Evolutionary conservation across 2,888 invertebrate genomes (phyloP).

Genomic region (Vanessa cardui): DNA sequence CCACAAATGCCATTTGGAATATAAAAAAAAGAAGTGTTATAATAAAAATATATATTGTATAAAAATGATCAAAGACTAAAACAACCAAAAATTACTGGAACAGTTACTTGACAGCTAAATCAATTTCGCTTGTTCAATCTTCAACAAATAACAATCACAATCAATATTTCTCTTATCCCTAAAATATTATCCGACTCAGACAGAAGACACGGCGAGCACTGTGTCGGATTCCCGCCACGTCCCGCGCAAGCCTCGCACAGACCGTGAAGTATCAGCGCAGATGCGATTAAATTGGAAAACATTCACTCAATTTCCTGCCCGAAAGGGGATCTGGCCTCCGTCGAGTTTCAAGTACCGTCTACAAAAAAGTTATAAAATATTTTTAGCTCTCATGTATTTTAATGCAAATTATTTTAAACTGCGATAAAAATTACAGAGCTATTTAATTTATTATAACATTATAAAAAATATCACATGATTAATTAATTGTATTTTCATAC

Average conservation of each 20-base stretch:
- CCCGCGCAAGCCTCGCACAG: constrained; percentile 44
- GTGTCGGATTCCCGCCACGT: constrained; percentile 44
- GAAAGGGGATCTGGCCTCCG: constrained; percentile 65
- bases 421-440: no score
- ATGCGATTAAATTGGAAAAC: constrained; percentile 81
- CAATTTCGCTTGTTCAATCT: neutral
- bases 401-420: neutral
- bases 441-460: no score
- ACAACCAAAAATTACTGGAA: neutral
- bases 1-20: no score
- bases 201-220: neutral
- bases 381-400: neutral
- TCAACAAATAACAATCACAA: constrained; percentile 2
- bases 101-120: neutral
- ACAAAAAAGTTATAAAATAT: constrained; percentile 40
- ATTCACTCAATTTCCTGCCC: constrained; percentile 81
- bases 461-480: no score
- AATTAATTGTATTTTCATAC: no score
- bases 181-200: constrained; percentile 10
- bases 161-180: constrained; percentile 1
- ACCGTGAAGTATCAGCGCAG: constrained; percentile 69
- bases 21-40: no score
- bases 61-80: neutral
- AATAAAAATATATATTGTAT: neutral
- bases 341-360: constrained; percentile 49